Evolutionary conservation across 2,113 vertebrate genomes (phyloP).

Genomic region (Trogon surrucura): DNA sequence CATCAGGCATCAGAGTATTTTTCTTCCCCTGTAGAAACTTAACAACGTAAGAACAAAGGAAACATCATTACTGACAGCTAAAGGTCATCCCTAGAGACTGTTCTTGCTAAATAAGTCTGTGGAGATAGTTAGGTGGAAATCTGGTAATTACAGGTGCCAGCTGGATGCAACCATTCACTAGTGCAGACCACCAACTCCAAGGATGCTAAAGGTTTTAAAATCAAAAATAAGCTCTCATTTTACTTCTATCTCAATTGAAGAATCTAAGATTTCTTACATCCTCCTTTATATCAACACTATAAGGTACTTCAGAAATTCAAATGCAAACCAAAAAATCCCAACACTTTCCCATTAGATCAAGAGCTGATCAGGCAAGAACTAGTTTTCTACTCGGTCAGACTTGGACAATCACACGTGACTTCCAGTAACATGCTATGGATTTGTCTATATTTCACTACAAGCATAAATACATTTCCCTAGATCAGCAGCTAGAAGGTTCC

Average conservation of each 20-base stretch:
- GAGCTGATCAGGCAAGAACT: slow-evolving; percentile 15
- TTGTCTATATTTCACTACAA: slow-evolving; percentile 51
- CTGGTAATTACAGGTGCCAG: background rate
- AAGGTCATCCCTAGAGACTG: background rate
- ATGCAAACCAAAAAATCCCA: background rate
- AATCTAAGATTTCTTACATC: background rate
- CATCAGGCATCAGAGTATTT: background rate
- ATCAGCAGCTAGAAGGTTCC: slow-evolving; percentile 47
- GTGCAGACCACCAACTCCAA: background rate
- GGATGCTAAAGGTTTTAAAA: background rate
- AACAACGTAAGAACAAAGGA: background rate
- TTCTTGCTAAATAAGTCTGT: background rate
- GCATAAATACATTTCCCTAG: slow-evolving; percentile 17
- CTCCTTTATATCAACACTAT: background rate
- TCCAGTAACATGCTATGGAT: slow-evolving; percentile 53
- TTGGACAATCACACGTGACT: slow-evolving; percentile 40
- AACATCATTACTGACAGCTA: background rate
- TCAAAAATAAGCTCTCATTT: background rate
- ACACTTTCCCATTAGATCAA: background rate
- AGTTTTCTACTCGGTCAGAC: slow-evolving; percentile 41
- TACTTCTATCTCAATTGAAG: slow-evolving; percentile 15
- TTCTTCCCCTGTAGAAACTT: background rate
- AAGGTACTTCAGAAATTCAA: background rate
- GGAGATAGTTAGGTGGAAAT: background rate
- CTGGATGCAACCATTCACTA: background rate